phyloP scores from a whole-genome alignment of 2,888 invertebrate genomes.

The Tipula confusa region DNA sequence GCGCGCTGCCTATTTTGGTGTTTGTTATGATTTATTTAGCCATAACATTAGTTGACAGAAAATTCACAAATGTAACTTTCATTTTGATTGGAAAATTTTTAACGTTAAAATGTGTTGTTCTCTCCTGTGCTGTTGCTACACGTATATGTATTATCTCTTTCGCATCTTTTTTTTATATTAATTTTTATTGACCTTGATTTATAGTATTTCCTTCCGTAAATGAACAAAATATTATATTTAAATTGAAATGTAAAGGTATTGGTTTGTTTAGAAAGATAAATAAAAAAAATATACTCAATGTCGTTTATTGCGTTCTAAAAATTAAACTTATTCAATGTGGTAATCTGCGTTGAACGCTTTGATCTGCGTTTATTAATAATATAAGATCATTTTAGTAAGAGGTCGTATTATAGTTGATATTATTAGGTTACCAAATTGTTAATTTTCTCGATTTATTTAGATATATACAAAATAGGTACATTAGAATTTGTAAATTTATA shows the following conservation, averaged over 20 bases:
- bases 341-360: not conserved
- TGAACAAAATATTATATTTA: not conserved
- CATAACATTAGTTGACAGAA: not conserved
- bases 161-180: not conserved
- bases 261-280: not conserved
- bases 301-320: not conserved
- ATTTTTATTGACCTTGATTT: not conserved
- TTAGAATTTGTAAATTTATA: no score
- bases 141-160: not conserved
- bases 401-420: not conserved
- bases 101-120: not conserved
- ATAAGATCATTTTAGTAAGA: not conserved
- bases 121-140: not conserved
- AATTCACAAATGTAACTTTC: not conserved
- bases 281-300: not conserved
- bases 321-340: not conserved
- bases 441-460: not conserved
- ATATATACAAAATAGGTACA: not conserved
- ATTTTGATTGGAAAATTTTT: not conserved
- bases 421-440: not conserved
- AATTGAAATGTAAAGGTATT: not conserved
- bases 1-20: not conserved
- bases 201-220: not conserved
- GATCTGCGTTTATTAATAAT: no score
- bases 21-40: not conserved